Evolutionary conservation across 2,113 vertebrate species (phyloP), one percentile per base, ranked within the genome.

Genomic region (Pavo muticus): DNA sequence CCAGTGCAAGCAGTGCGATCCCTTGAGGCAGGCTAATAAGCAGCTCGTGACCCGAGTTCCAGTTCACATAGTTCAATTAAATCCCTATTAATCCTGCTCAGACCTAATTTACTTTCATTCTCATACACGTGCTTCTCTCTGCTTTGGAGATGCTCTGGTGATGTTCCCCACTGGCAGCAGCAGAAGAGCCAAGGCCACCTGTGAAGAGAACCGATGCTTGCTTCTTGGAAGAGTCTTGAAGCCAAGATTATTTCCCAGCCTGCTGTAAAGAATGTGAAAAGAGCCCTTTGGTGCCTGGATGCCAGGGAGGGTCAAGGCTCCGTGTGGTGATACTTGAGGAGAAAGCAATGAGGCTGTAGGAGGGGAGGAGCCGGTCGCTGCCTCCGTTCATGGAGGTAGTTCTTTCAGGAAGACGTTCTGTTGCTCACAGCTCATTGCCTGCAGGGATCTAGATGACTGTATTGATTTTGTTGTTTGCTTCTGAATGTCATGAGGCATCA

Each of bases 71-170:
- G 95, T 97, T 96, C 94, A 91, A 88, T 97, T 95, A 97, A 97
- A 97, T 96, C 94, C 91, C 82, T 91, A 92, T 90, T 97, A 97
- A 97, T 97, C 96, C 96, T 65, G 86, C 91, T 96, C 94, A 96
- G 96, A 90, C 88, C 94, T 96, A 64, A 94, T 97, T 97, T 96
- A 94, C 88, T 96, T 96, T 88, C 84, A 50, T 96, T 96, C 90
- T 93, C 85, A n/a, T 59, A 75, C 71, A 82, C 87, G 54, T 1
- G 1, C 50, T 84, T 87, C 61, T 78, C 84, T 73, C 69, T 64
- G 91, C 88, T 63, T 78, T 61, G 29, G 65, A 83, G 84, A 18
- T 87, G 20, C 70, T 50, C 90, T 90, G 75, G 47, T 69, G 89
- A 80, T 79, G 83, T 93, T 95, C 84, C 74, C 87, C 45, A 3